Conservation (phyloP, 2,888 invertebrate genomes). For the Heliconius hortense region DNA sequence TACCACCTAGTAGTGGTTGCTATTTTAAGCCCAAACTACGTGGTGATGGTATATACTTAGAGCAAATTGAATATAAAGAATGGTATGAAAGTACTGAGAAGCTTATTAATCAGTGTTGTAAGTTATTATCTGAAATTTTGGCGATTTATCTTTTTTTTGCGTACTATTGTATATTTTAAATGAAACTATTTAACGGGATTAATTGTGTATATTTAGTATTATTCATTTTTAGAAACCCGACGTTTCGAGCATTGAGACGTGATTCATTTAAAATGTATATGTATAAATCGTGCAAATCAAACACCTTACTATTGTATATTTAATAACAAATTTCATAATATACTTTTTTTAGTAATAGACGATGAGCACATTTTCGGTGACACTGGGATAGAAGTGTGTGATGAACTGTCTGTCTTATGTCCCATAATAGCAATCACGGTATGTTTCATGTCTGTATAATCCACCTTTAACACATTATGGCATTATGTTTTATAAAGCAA, state of each 20-base stretch:
- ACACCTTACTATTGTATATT: background rate
- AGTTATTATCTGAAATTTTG: slow-evolving; percentile 51
- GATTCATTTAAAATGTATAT: no score
- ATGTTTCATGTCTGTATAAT: slow-evolving; percentile 33
- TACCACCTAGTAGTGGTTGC: slow-evolving; percentile 55
- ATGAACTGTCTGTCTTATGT: slow-evolving; percentile 62
- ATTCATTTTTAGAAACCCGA: no score
- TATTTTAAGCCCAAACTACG: slow-evolving; percentile 58
- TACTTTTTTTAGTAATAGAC: slow-evolving; percentile 60
- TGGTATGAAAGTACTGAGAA: slow-evolving; percentile 84
- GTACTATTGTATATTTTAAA: no score
- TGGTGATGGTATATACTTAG: slow-evolving; percentile 67
- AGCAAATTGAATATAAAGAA: slow-evolving; percentile 77
- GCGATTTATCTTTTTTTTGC: background rate
- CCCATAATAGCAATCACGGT: slow-evolving; percentile 65
- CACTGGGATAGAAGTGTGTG: slow-evolving; percentile 64
- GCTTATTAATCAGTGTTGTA: slow-evolving; percentile 85
- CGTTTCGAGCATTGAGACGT: no score
- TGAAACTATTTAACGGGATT: no score
- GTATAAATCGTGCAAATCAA: no score
- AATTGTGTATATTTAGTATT: no score
- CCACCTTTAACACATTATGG: background rate
- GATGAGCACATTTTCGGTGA: slow-evolving; percentile 68
- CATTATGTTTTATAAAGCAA: background rate
- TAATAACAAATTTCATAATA: background rate